Evolutionary conservation across 2,888 invertebrate species (phyloP).

Genomic region (Cheiracanthium punctorium): DNA sequence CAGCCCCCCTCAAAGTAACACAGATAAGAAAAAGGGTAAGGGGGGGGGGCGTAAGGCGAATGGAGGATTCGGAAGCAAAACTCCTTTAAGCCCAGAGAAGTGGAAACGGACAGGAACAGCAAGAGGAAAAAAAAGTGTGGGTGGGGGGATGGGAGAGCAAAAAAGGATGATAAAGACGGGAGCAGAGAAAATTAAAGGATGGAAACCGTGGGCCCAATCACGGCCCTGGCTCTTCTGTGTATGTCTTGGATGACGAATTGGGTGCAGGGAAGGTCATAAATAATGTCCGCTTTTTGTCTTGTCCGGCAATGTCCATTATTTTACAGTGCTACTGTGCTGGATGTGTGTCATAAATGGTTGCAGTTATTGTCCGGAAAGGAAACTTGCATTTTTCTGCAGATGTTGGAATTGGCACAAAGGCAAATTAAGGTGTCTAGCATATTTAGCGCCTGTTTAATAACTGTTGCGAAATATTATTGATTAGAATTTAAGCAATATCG

Average conservation of each 20-base stretch:
- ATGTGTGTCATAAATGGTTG: constrained; percentile 25
- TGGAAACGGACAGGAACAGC: constrained; percentile 48
- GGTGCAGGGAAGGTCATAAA: constrained; percentile 66
- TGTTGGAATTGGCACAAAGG: not conserved
- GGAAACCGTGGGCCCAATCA: constrained; percentile 63
- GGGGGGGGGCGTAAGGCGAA: constrained; percentile 1
- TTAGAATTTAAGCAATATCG: too few species aligned
- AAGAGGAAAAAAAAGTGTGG: constrained; percentile 10
- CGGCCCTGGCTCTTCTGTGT: constrained; percentile 61
- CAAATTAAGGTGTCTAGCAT: too few species aligned
- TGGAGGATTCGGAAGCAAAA: constrained; percentile 53
- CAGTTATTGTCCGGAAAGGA: constrained; percentile 4
- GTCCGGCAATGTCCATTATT: constrained; percentile 58
- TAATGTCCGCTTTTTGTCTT: constrained; percentile 65
- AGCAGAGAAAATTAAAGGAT: constrained; percentile 69
- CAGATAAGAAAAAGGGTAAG: constrained; percentile 13
- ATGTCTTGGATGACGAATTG: constrained; percentile 67
- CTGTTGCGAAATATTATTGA: too few species aligned
- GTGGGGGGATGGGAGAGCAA: constrained; percentile 24
- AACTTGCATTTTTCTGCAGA: not conserved
- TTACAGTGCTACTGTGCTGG: constrained; percentile 37
- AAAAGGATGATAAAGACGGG: constrained; percentile 64
- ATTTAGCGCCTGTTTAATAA: too few species aligned
- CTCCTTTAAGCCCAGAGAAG: constrained; percentile 66
- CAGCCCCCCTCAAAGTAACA: constrained; percentile 47